Base-by-base conservation (phyloP, 2,888 invertebrate species). In the Micoletzkya japonica region DNA sequence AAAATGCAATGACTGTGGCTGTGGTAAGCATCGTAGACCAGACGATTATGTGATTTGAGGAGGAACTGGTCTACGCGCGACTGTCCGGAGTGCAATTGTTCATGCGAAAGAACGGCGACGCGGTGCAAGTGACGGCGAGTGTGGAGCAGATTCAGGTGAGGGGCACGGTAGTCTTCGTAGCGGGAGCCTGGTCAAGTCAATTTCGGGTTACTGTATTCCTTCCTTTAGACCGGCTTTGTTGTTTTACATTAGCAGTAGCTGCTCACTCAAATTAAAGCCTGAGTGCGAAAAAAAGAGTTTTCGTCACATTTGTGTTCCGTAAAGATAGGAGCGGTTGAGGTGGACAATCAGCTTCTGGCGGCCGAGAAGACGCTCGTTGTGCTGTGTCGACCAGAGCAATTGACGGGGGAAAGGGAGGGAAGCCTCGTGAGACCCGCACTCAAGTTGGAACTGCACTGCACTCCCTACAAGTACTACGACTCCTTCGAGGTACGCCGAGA, bases 301-400 rank as follows among this genome's bases (percentile, higher is more conserved):
- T n/a, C n/a, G n/a, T n/a, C n/a, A n/a, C n/a, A n/a, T n/a, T n/a
- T n/a, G n/a, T n/a, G n/a, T n/a, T n/a, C n/a, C n/a, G n/a, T n/a
- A n/a, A n/a, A n/a, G n/a, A n/a, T n/a, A n/a, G n/a, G n/a, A n/a
- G n/a, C n/a, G n/a, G n/a, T 81, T 28, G 78, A 88, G 89, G 90
- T 91, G 84, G 93, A 94, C 87, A 93, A 93, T 86, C 92, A 96
- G 89, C 85, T 96, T 71, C 89, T 92, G 78, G 93, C 92, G 83
- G 91, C 93, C 0, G 91, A 92, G 75, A 91, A 91, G 80, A 92
- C 93, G 4, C 92, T 93, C 67, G 89, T 94, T 76, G 87, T 96
- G 77, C 92, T 92, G 86, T 91, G 92, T n/a, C 87, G 87, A 1
- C 86, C 87, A 89, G 77, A 85, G n/a, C 79, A 49, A 54, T 14